Conservation (phyloP, 2,797 vertebrate genomes). For the Buceros bicornis region DNA sequence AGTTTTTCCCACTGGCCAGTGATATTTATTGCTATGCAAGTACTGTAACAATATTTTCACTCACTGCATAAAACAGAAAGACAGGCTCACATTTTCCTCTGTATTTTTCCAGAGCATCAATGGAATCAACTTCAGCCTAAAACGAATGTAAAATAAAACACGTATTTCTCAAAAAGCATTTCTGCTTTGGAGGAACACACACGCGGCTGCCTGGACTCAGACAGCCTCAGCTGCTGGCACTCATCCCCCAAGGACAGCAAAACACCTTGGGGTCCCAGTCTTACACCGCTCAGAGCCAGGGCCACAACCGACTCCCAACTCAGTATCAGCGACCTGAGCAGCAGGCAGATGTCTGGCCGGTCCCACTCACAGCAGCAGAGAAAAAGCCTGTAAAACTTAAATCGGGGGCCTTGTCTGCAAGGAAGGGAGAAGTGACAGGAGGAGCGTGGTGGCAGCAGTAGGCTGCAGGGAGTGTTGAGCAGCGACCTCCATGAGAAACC, state of each 20-base stretch:
- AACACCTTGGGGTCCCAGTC: background rate
- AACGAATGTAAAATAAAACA: background rate
- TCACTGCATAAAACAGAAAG: conserved; percentile 92
- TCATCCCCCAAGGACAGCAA: fast-evolving
- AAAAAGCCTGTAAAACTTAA: background rate
- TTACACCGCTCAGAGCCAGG: background rate
- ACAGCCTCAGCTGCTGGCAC: background rate
- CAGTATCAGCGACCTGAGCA: background rate
- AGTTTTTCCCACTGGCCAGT: background rate
- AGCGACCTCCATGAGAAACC: background rate
- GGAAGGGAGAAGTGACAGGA: background rate
- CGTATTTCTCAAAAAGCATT: background rate
- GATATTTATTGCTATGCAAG: background rate
- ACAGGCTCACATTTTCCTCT: conserved; percentile 92
- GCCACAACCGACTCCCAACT: background rate
- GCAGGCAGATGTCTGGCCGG: background rate
- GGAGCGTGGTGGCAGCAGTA: background rate
- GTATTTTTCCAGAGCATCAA: conserved; percentile 89
- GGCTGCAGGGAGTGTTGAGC: background rate
- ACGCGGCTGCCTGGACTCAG: background rate
- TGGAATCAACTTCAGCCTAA: conserved; percentile 91
- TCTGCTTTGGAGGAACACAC: background rate
- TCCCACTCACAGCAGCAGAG: background rate
- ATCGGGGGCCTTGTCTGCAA: background rate
- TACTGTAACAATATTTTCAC: conserved; percentile 50